Base-by-base conservation (phyloP, 2,888 invertebrate species). In the Diaprepes abbreviatus region DNA sequence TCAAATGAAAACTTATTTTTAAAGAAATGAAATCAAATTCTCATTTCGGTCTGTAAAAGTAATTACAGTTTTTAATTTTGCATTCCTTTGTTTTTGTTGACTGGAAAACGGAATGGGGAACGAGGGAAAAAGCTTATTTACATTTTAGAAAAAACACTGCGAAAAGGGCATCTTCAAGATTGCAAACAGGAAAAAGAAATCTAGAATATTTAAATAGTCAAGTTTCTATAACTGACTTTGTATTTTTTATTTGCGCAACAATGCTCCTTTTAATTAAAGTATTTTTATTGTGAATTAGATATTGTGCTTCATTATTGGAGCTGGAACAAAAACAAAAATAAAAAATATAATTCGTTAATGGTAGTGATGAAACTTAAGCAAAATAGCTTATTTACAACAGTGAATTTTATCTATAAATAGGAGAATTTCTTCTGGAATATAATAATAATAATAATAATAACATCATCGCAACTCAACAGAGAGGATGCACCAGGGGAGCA, bases 41-140 rank as follows among this genome's bases (percentile, higher is more conserved):
- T 24, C 7, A 55, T 24, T 55, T 21, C 21, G 40, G 24, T 40
- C 28, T 50, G 24, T 4, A 19, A 54, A 52, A 33, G 43, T 64
- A 64, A 64, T 64, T 64, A 55, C 17, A 64, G 43, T 45, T 64
- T 64, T 64, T 64, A 64, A 64, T 64, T 64, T 55, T 14, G 28
- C 55, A 43, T 45, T 33, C 55, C 55, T 55, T 64, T 64, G 64
- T 64, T 63, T 55, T 35, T 33, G 59, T 45, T 33, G 31, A 45
- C 38, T 59, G 16, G 40, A 40, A 40, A 38, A 28, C 16, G 14
- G 17, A 50, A 12, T 19, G 19, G 4, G 19, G 31, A 24, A 38
- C 6, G 38, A 52, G 45, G 31, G 33, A 38, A 64, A 55, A 38
- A 35, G 55, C 64, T 54, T 64, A 64, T 64, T 64, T 64, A 64